Percentiles rank a stretch among this genome's conserved stretches.
Conservation (phyloP, 2,797 vertebrate genomes). For the Pampus argenteus region DNA sequence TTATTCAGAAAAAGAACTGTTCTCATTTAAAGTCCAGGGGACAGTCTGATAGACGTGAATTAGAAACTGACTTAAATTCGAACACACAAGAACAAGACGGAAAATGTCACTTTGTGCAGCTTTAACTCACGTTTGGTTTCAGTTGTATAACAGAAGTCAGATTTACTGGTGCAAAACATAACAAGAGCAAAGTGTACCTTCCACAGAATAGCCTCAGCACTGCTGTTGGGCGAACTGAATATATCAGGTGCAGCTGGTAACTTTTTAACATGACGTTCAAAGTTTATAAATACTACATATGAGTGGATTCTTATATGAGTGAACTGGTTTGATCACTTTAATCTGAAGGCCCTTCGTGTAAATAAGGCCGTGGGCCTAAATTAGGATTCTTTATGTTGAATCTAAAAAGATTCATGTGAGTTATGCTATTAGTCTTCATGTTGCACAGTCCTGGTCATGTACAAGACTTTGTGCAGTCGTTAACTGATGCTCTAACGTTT, state of each 20-base stretch:
- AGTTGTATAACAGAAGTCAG: slow-evolving; percentile 32
- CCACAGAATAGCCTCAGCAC: slow-evolving; percentile 14
- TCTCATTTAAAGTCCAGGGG: slow-evolving; percentile 42
- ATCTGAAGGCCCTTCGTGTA: neutral
- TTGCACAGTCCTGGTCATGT: neutral
- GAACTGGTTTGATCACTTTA: slow-evolving; percentile 13
- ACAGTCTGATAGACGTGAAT: slow-evolving; percentile 30
- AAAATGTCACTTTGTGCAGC: slow-evolving; percentile 32
- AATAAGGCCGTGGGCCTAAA: neutral
- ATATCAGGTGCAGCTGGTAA: slow-evolving; percentile 22
- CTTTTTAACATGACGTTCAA: slow-evolving; percentile 11
- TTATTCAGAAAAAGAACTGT: slow-evolving; percentile 54
- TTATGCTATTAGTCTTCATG: slow-evolving; percentile 1
- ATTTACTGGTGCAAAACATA: slow-evolving; percentile 28
- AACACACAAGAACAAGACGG: slow-evolving; percentile 16
- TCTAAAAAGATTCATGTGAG: neutral
- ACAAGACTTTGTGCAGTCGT: neutral
- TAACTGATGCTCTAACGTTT: neutral
- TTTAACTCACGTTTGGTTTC: slow-evolving; percentile 54
- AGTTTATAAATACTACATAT: neutral
- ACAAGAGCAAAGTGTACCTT: slow-evolving; percentile 12
- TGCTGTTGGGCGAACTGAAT: slow-evolving; percentile 33
- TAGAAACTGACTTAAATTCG: slow-evolving; percentile 31
- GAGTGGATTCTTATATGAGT: neutral
- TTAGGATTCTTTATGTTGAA: slow-evolving; percentile 8